phyloP scores from a whole-genome alignment of 2,113 vertebrate genomes.

The Hippocampus guttulatus region DNA sequence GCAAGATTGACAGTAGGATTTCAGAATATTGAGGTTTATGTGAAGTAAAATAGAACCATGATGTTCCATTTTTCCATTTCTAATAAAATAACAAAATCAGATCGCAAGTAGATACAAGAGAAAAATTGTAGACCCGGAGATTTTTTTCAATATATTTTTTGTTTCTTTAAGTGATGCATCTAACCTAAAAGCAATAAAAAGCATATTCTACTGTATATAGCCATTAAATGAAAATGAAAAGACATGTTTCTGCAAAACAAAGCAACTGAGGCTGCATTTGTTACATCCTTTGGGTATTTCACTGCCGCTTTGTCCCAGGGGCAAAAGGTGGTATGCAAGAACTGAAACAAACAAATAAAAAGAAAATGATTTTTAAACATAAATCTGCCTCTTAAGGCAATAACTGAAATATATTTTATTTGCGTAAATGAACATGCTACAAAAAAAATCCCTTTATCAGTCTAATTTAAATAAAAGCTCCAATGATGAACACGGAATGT shows the following conservation, averaged over 20 bases:
- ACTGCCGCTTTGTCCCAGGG: conserved; percentile 30
- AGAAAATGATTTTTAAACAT: conserved; percentile 10
- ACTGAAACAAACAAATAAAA: conserved; percentile 4
- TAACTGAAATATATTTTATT: conserved; percentile 4
- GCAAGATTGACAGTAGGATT: conserved; percentile 42
- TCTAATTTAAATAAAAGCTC: conserved; percentile 10
- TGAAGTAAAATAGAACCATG: conserved; percentile 48
- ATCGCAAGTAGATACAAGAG: conserved; percentile 18
- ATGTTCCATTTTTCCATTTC: conserved; percentile 40
- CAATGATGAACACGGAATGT: conserved; percentile 20
- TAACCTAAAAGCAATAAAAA: not conserved
- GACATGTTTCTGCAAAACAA: conserved; percentile 9
- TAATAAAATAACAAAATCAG: conserved; percentile 27
- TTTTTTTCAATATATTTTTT: not conserved
- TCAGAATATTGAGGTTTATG: conserved; percentile 44
- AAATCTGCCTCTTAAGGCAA: not conserved
- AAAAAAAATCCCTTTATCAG: not conserved
- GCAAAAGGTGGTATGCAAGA: conserved; percentile 14
- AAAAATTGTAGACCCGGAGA: conserved; percentile 16
- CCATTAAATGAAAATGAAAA: not conserved
- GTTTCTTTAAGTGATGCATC: not conserved
- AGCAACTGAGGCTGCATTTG: not conserved
- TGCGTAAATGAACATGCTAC: conserved; percentile 16
- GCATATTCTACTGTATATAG: not conserved
- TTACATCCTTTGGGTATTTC: not conserved